Evolutionary conservation across 2,888 invertebrate genomes (phyloP), one percentile per base, ranked within the genome.

Genomic region (Baronia brevicornis): DNA sequence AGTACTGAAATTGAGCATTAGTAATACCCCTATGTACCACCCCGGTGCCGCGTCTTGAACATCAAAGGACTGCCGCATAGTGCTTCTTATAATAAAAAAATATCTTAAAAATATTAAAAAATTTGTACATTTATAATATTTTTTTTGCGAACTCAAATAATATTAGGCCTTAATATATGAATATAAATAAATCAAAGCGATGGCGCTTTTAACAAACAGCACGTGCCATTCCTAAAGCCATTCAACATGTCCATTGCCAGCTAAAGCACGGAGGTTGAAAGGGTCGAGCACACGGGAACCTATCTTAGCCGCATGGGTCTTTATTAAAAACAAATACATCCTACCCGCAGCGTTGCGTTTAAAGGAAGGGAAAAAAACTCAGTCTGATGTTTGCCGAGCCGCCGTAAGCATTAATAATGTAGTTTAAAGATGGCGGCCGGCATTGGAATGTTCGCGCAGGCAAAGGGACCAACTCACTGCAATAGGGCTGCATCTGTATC

Each of bases 331-430:
- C 75, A 78, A 77, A 78, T 73, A 75, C 54, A 62, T 62, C 58
- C 45, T 39, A 50, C 47, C 46, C 53, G 40, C 62, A 46, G 61
- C 55, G 50, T 61, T 55, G 56, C 48, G 46, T 49, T 44, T 41
- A 45, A 54, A 44, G 45, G 49, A 54, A 47, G 41, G 48, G 48
- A 60, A 59, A 71, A 72, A 72, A 70, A 65, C n/a, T n/a, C n/a
- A n/a, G 50, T 51, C 49, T 50, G 45, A 46, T 57, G 72, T 66
- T 67, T 61, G 69, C 64, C 59, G 67, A 59, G 61, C 62, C 50
- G 49, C 54, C 58, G 73, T 64, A 59, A 64, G 74, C 79, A 78
- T 79, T 79, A 77, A 79, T 80, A 78, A 80, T 80, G 78, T 74
- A 79, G 51, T 74, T 73, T 73, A 68, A 82, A 82, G 73, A 80